phyloP scores from a whole-genome alignment of 2,113 vertebrate genomes.

The Eurystomus gularis region DNA sequence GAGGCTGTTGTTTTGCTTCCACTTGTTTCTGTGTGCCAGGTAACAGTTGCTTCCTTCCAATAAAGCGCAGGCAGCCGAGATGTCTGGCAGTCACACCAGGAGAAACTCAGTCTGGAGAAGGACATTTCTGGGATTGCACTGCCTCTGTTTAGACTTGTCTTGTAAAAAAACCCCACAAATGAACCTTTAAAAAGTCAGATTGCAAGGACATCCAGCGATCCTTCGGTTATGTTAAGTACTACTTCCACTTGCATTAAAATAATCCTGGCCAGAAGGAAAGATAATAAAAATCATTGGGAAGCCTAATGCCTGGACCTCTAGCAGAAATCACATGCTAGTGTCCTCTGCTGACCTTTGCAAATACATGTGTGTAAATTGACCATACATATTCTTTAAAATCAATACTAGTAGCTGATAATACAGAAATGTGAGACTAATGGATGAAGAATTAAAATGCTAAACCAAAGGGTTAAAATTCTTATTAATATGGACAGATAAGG shows the following conservation, averaged over 20 bases:
- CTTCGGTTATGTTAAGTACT: background rate
- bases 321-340: constrained; percentile 40
- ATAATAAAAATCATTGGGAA: constrained; percentile 24
- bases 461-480: constrained; percentile 79
- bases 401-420: constrained; percentile 81
- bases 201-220: background rate
- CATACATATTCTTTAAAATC: constrained; percentile 78
- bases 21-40: background rate
- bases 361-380: constrained; percentile 70
- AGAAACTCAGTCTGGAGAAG: background rate
- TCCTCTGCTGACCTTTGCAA: constrained; percentile 72
- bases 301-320: constrained; percentile 28
- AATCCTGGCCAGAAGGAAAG: background rate
- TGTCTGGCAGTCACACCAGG: background rate
- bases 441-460: constrained; percentile 80
- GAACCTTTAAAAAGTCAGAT: background rate
- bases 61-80: background rate
- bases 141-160: background rate
- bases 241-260: background rate
- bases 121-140: background rate
- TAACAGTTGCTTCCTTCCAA: background rate
- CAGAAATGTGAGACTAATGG: constrained; percentile 92
- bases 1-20: background rate
- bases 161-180: background rate
- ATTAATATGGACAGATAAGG: constrained; percentile 82